Percentiles rank a stretch among this genome's conserved stretches.
Evolutionary conservation across 2,113 vertebrate genomes (phyloP).

Genomic region (Ceyx cyanopectus): DNA sequence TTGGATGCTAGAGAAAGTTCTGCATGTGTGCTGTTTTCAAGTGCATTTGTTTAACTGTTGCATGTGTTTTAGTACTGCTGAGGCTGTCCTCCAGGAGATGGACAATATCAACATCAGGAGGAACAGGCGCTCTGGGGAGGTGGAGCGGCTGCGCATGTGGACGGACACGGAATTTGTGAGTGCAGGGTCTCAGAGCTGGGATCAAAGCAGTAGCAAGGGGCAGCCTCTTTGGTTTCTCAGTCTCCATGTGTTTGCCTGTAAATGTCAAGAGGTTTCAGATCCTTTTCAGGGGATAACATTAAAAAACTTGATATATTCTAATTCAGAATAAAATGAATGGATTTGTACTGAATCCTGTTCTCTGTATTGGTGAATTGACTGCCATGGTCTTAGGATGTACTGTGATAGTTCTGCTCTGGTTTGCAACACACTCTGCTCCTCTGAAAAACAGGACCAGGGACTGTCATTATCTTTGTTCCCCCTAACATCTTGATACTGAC

Average conservation of each 20-base stretch:
- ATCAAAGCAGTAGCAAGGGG: not conserved
- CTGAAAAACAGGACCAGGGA: not conserved
- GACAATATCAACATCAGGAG: slow-evolving; percentile 98
- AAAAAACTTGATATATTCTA: not conserved
- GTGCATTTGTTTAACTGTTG: not conserved
- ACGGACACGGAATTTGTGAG: slow-evolving; percentile 97
- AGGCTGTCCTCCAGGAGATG: slow-evolving; percentile 98
- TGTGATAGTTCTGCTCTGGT: not conserved
- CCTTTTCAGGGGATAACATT: not conserved
- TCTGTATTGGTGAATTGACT: not conserved
- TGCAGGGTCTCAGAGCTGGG: not conserved
- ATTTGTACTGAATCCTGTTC: not conserved
- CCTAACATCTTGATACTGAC: not conserved
- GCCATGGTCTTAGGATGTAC: accelerated
- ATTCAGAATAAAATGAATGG: not conserved
- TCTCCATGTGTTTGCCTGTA: not conserved
- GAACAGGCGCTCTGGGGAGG: slow-evolving; percentile 88
- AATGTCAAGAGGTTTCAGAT: not conserved
- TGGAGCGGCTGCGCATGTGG: slow-evolving; percentile 98
- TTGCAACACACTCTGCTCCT: not conserved
- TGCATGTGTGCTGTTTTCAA: not conserved
- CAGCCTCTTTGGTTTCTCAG: not conserved
- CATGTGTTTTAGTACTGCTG: slow-evolving; percentile 86
- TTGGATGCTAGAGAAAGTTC: not conserved
- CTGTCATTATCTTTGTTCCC: not conserved